Percentiles rank a stretch among this genome's conserved stretches.
These are phyloP conservation scores for Bombus breviceps DNA, from an alignment of 1,140 invertebrate species.

Conservation along the genomic window DNA sequence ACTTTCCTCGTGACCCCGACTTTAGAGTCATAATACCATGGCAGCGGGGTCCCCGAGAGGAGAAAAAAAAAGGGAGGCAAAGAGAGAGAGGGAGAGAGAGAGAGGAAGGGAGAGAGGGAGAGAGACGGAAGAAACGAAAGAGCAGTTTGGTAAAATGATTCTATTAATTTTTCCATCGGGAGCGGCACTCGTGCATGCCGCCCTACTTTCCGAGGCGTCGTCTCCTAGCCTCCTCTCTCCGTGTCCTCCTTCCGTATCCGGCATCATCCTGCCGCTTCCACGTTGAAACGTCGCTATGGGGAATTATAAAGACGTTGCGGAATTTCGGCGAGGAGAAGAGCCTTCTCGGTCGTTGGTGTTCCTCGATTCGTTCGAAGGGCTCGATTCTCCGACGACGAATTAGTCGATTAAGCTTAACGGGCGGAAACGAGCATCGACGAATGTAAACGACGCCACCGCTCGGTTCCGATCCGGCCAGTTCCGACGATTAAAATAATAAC, in stretches of 20 bases:
- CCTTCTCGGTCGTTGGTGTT: too few relatives aligned
- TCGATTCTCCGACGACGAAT: neutral
- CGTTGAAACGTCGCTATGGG: constrained; percentile 35
- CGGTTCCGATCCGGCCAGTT: too few relatives aligned
- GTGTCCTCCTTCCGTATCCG: neutral
- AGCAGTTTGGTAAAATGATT: constrained; percentile 79
- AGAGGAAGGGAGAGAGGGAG: neutral
- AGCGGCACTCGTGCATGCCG: constrained; percentile 80
- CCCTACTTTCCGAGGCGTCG: constrained; percentile 65
- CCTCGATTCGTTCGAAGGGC: neutral
- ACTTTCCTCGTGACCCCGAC: constrained; percentile 50
- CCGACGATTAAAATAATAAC: constrained; percentile 34
- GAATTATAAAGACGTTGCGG: constrained; percentile 37
- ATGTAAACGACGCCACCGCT: neutral
- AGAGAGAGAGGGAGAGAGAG: neutral
- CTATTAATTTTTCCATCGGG: constrained; percentile 82
- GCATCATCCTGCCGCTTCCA: neutral
- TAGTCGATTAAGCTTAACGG: constrained; percentile 21
- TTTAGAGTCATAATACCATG: constrained; percentile 56
- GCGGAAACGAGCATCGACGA: neutral
- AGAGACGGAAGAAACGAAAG: constrained; percentile 28
- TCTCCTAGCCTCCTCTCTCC: neutral
- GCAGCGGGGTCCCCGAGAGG: neutral
- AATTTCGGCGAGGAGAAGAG: neutral
- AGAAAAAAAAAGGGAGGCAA: neutral